Evolutionary conservation across 2,113 vertebrate genomes (phyloP).

Genomic region (Castor canadensis): DNA sequence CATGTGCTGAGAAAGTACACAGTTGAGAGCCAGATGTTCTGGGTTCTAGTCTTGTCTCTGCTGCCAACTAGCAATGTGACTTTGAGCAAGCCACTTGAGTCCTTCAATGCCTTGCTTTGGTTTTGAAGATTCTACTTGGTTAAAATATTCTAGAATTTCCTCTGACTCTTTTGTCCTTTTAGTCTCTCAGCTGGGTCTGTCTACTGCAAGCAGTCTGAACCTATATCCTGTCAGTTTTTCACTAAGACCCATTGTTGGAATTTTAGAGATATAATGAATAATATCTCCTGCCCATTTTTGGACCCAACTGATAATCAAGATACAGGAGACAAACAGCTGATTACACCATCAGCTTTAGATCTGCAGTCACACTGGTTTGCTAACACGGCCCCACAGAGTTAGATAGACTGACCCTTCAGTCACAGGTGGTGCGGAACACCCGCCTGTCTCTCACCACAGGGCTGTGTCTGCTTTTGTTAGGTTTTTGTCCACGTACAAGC

Average conservation of each 20-base stretch:
- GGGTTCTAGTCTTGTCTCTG: background rate
- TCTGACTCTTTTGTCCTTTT: background rate
- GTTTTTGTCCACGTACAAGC: background rate
- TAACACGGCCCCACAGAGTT: background rate
- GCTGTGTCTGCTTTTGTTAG: background rate
- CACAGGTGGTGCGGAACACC: background rate
- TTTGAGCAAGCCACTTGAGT: background rate
- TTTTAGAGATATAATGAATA: background rate
- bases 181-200: background rate
- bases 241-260: background rate
- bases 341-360: background rate
- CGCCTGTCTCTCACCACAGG: accelerated
- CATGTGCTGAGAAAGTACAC: background rate
- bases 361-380: background rate
- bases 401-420: background rate
- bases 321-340: background rate
- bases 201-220: background rate
- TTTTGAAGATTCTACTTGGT: slow-evolving; percentile 40
- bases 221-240: background rate
- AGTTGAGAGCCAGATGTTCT: background rate
- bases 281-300: background rate
- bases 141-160: background rate
- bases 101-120: background rate
- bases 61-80: background rate
- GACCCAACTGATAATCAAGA: background rate